phyloP scores from a whole-genome alignment of 2,888 invertebrate species.

The Hipparchia semele region DNA sequence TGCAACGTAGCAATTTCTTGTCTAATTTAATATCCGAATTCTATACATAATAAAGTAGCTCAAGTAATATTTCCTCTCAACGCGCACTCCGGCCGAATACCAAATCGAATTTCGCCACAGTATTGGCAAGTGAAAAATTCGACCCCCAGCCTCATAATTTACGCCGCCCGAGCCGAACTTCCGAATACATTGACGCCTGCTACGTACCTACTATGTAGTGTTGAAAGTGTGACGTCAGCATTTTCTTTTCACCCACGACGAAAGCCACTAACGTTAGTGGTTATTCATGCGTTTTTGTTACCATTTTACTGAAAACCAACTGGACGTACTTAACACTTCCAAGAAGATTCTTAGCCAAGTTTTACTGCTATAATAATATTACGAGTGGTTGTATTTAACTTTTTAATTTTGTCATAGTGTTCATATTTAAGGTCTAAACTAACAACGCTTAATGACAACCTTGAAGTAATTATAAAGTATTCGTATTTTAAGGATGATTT shows the following conservation, averaged over 20 bases:
- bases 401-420: no score
- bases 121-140: constrained; percentile 31
- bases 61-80: constrained; percentile 31
- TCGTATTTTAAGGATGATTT: no score
- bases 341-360: no score
- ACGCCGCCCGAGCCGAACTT: constrained; percentile 24
- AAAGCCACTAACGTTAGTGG: no score
- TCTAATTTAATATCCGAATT: constrained; percentile 30
- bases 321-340: no score
- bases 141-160: constrained; percentile 28
- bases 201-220: neutral
- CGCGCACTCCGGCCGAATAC: constrained; percentile 23
- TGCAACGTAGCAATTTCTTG: constrained; percentile 18
- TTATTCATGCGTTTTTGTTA: no score
- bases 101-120: constrained; percentile 30
- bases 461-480: no score
- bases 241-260: neutral
- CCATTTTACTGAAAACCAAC: no score
- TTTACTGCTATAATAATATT: no score
- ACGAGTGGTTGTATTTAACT: no score
- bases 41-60: constrained; percentile 28
- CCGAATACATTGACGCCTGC: constrained; percentile 3
- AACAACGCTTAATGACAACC: no score
- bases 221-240: neutral
- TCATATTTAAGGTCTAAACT: no score